Percentiles rank a stretch among this genome's conserved stretches.
These are phyloP conservation scores for Latheticus oryzae DNA, from an alignment of 2,888 invertebrate species.

Conservation along the genomic window DNA sequence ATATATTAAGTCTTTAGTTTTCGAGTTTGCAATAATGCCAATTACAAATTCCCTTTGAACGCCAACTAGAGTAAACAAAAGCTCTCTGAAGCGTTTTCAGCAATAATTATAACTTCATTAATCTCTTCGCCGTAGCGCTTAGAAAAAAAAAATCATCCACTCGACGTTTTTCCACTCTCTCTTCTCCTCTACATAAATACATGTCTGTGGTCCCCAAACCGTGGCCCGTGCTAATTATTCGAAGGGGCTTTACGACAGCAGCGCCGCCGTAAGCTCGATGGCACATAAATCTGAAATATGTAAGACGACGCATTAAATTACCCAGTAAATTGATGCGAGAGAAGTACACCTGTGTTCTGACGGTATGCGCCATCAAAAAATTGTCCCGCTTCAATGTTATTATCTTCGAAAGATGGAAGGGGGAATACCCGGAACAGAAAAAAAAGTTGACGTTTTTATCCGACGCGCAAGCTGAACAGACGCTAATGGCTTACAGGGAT, in stretches of 20 bases:
- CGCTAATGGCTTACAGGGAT: conserved; percentile 39
- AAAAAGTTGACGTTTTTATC: conserved; percentile 36
- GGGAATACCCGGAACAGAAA: neutral
- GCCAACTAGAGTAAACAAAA: conserved; percentile 25
- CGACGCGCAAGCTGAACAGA: conserved; percentile 18
- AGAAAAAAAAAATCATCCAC: conserved; percentile 14
- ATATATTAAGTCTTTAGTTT: conserved; percentile 39
- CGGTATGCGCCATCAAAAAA: conserved; percentile 30
- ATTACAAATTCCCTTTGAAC: conserved; percentile 37
- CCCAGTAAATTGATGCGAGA: conserved; percentile 55
- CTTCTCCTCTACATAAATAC: conserved; percentile 13
- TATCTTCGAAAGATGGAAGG: conserved; percentile 13
- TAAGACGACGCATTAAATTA: conserved; percentile 60
- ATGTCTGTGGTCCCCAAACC: too few relatives aligned
- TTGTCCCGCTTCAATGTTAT: conserved; percentile 31
- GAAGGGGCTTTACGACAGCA: conserved; percentile 43
- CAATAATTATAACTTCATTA: conserved; percentile 22
- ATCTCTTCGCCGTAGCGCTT: neutral
- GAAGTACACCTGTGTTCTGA: conserved; percentile 48
- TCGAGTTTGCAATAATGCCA: conserved; percentile 35
- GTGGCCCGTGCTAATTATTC: conserved; percentile 42
- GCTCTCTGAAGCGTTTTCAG: conserved; percentile 26
- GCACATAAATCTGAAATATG: conserved; percentile 59
- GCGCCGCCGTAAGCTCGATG: conserved; percentile 46
- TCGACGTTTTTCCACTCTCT: too few relatives aligned